A percentile compares a stretch with the other conserved stretches of the same genome.
Evolutionary conservation across 2,113 vertebrate genomes (phyloP).

Genomic region (Emydura subglobosa): DNA sequence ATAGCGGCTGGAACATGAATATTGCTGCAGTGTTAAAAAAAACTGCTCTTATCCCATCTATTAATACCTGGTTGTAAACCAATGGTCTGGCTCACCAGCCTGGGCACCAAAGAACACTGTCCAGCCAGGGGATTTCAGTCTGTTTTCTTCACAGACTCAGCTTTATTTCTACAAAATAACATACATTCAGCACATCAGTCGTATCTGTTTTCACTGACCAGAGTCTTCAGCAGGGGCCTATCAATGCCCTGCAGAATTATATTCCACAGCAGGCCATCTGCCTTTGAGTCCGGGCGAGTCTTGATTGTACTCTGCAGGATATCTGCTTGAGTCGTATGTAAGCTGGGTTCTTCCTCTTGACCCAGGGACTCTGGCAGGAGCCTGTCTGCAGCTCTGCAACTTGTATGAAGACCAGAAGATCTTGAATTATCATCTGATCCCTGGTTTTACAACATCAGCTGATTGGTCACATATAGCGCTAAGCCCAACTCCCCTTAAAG

Average conservation of each 20-base stretch:
- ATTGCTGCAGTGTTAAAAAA: constrained; percentile 30
- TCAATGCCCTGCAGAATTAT: not conserved
- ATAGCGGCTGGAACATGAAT: not conserved
- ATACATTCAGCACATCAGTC: rapidly evolving
- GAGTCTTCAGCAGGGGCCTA: not conserved
- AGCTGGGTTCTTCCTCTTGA: not conserved
- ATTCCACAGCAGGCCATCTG: not conserved
- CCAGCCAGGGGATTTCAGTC: not conserved
- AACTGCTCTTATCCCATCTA: constrained; percentile 11
- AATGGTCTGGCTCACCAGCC: not conserved
- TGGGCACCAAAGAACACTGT: not conserved
- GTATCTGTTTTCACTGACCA: not conserved
- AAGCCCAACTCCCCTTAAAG: not conserved
- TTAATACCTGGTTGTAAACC: not conserved
- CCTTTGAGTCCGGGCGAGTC: not conserved
- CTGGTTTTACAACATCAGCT: not conserved
- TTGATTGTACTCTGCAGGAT: not conserved
- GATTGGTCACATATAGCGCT: not conserved
- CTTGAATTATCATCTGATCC: not conserved
- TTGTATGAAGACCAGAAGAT: not conserved
- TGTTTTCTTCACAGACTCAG: not conserved
- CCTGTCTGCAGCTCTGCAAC: not conserved
- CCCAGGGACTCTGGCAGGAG: not conserved
- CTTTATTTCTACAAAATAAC: not conserved
- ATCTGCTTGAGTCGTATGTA: not conserved